Conservation (phyloP, 2,888 invertebrate species). For the Dasysyrphus tricinctus region DNA sequence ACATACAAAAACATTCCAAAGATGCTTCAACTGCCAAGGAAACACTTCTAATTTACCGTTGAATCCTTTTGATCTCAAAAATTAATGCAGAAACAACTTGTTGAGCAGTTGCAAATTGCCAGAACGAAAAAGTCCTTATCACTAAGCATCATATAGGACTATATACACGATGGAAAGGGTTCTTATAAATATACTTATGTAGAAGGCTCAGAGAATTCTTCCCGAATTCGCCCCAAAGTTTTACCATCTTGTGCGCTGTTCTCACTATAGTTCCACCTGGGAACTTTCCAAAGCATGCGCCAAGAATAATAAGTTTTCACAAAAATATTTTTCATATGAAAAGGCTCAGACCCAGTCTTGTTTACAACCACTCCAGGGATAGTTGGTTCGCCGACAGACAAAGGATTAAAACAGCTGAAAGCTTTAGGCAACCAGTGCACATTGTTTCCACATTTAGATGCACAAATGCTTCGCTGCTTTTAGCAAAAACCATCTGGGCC, state of each 20-base stretch:
- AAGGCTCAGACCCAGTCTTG: constrained; percentile 50
- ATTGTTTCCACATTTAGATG: constrained; percentile 55
- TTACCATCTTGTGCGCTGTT: background rate
- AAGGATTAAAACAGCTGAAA: constrained; percentile 69
- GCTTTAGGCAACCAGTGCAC: constrained; percentile 51
- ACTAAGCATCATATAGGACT: background rate
- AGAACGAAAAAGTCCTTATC: constrained; percentile 40
- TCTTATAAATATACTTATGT: background rate
- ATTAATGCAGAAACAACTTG: constrained; percentile 71
- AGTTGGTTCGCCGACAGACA: constrained; percentile 52
- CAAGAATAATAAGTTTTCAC: background rate
- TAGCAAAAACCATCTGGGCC: constrained; percentile 50
- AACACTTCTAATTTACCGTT: constrained; percentile 51
- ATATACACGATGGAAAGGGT: background rate
- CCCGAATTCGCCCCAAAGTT: constrained; percentile 56
- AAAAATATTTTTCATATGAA: constrained; percentile 30
- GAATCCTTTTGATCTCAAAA: constrained; percentile 65
- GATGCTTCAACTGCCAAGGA: constrained; percentile 18
- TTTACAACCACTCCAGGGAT: constrained; percentile 69
- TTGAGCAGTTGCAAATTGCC: constrained; percentile 65
- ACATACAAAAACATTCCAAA: constrained; percentile 30
- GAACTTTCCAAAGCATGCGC: constrained; percentile 67
- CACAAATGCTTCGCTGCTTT: constrained; percentile 54
- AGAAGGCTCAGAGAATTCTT: background rate
- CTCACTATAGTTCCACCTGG: background rate